Evolutionary conservation across 1,140 invertebrate species (phyloP).

Genomic region (Ceratina australensis): DNA sequence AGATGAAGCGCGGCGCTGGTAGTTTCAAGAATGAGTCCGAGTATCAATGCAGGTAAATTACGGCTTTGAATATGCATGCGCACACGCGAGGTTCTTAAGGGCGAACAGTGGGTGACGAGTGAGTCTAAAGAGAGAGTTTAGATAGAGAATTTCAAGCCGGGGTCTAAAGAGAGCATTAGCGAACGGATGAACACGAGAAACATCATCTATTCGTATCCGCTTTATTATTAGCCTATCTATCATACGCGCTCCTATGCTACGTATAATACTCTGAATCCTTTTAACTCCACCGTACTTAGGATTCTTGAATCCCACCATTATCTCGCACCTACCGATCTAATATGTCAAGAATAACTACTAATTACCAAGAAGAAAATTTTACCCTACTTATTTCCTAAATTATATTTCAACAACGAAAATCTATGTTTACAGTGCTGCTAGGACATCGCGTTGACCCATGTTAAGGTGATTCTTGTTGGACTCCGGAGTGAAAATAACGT

Average conservation of each 20-base stretch:
- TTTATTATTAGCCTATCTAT: slow-evolving; percentile 33
- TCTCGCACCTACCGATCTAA: too few species aligned
- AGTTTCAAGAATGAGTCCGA: neutral
- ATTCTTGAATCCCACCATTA: too few species aligned
- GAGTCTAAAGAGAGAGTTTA: slow-evolving; percentile 34
- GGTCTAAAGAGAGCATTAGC: slow-evolving; percentile 28
- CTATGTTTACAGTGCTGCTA: neutral
- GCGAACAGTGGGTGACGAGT: slow-evolving; percentile 15
- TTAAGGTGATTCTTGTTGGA: too few species aligned
- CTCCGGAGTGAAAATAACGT: too few species aligned
- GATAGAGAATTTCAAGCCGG: slow-evolving; percentile 29
- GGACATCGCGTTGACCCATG: neutral
- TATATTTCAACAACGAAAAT: neutral
- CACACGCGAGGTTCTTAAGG: slow-evolving; percentile 9
- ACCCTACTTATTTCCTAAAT: neutral
- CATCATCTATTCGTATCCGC: slow-evolving; percentile 22
- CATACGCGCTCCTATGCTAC: neutral
- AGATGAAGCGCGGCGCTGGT: neutral
- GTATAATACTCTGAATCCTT: slow-evolving; percentile 6
- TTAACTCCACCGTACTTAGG: neutral
- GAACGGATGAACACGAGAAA: slow-evolving; percentile 14
- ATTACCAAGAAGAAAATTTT: too few species aligned
- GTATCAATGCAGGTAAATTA: neutral
- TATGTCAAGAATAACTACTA: too few species aligned
- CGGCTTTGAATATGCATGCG: neutral